These are phyloP conservation scores for Labeo catla DNA, from an alignment of 2,113 vertebrate species.

Conservation along the genomic window DNA sequence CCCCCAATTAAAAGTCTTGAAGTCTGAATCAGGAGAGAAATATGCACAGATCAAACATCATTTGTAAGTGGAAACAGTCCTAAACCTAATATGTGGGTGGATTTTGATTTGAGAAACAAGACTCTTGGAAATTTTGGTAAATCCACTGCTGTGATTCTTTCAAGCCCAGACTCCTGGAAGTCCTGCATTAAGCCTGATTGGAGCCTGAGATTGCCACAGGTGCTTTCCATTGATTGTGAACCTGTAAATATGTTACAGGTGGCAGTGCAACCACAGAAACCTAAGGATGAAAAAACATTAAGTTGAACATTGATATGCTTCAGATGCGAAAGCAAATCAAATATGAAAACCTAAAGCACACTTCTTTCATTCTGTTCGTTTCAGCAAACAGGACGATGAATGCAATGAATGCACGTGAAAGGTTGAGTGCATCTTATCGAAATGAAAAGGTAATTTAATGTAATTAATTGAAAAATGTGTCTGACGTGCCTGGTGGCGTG, in stretches of 20 bases:
- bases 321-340: not conserved
- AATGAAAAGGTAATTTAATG: not conserved
- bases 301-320: not conserved
- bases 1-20: not conserved
- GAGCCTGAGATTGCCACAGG: not conserved
- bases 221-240: not conserved
- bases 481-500: not conserved
- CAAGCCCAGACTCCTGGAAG: not conserved
- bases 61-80: too few species aligned
- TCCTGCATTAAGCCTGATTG: not conserved
- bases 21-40: not conserved
- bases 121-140: not conserved
- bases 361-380: not conserved
- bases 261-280: not conserved
- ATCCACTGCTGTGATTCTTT: not conserved
- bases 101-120: not conserved
- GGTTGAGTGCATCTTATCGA: slow-evolving; percentile 1
- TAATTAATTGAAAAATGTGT: slow-evolving; percentile 13
- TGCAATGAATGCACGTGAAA: not conserved
- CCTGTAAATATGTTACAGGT: not conserved
- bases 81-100: not conserved
- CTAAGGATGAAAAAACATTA: not conserved
- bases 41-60: not conserved
- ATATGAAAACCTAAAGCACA: not conserved
- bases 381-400: not conserved